Conservation (phyloP, 2,113 vertebrate genomes). For the Ancistrus triradiatus region DNA sequence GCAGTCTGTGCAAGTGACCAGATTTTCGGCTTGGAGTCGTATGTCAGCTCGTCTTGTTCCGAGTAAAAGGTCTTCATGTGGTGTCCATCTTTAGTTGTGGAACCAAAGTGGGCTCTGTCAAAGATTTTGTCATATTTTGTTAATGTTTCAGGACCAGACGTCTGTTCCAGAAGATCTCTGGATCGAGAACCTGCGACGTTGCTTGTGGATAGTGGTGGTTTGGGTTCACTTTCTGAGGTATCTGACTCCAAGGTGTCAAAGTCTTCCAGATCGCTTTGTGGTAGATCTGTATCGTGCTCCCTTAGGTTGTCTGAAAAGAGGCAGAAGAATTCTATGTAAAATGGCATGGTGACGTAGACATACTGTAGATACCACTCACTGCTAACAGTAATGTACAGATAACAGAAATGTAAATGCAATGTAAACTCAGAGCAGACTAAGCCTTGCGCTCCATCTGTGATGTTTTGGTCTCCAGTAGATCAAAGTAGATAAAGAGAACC, state of each 20-base stretch:
- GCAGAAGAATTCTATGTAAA: too few relatives aligned
- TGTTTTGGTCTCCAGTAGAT: too few relatives aligned
- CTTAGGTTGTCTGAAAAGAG: constrained; percentile 54
- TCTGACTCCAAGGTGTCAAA: constrained; percentile 84
- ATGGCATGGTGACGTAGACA: too few relatives aligned
- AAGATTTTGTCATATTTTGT: constrained; percentile 64
- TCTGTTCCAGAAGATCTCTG: constrained; percentile 57
- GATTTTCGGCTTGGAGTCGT: constrained; percentile 84
- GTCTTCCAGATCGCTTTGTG: constrained; percentile 87
- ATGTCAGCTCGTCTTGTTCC: constrained; percentile 56
- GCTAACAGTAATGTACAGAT: too few relatives aligned
- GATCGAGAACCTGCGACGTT: constrained; percentile 39
- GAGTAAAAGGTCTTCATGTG: constrained; percentile 69
- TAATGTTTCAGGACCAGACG: constrained; percentile 47
- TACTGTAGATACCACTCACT: too few relatives aligned
- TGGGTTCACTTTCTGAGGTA: constrained; percentile 78
- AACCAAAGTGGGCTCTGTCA: constrained; percentile 70
- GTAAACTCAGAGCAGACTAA: too few relatives aligned
- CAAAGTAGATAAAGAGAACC: too few relatives aligned
- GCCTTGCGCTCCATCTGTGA: too few relatives aligned
- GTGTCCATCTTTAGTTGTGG: constrained; percentile 54
- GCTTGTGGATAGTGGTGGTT: constrained; percentile 69
- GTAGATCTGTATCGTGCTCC: constrained; percentile 73
- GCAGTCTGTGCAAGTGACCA: constrained; percentile 95
- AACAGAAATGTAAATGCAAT: too few relatives aligned